phyloP scores from a whole-genome alignment of 1,140 invertebrate species.

The Mycetomoellerius zeteki region DNA sequence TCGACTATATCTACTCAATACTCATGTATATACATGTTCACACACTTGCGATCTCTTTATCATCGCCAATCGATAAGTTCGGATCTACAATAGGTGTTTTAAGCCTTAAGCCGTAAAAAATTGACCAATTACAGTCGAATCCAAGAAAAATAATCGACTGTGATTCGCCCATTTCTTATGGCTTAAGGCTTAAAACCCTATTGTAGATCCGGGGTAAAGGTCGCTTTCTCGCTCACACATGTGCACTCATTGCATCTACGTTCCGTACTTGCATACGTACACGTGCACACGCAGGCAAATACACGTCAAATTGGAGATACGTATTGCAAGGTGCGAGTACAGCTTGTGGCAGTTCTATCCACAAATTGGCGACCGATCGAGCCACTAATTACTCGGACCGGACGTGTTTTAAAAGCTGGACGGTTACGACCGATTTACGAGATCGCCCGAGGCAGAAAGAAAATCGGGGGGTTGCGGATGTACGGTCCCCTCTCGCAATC shows the following conservation, averaged over 20 bases:
- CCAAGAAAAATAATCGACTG: too few relatives aligned
- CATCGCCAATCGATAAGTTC: constrained; percentile 35
- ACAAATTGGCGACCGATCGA: constrained; percentile 80
- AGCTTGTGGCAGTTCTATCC: constrained; percentile 70
- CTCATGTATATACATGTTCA: background rate
- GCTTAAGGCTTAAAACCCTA: too few relatives aligned
- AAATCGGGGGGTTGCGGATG: background rate
- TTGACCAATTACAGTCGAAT: too few relatives aligned
- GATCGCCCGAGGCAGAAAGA: constrained; percentile 51
- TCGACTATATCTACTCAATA: background rate
- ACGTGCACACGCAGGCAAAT: background rate
- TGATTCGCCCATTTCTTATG: too few relatives aligned
- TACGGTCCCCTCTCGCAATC: constrained; percentile 48
- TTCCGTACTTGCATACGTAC: background rate
- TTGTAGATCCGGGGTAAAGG: too few relatives aligned
- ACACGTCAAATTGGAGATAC: constrained; percentile 13
- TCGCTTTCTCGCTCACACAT: constrained; percentile 23
- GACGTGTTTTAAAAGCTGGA: constrained; percentile 78
- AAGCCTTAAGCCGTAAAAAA: too few relatives aligned
- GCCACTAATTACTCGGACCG: constrained; percentile 78
- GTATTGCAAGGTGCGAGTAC: constrained; percentile 42
- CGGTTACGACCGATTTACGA: constrained; percentile 76
- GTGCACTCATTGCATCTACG: constrained; percentile 9
- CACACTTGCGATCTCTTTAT: background rate
- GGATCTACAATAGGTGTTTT: too few relatives aligned